Conservation (phyloP, 2,888 invertebrate species). For the Caenorhabditis panamensis region DNA sequence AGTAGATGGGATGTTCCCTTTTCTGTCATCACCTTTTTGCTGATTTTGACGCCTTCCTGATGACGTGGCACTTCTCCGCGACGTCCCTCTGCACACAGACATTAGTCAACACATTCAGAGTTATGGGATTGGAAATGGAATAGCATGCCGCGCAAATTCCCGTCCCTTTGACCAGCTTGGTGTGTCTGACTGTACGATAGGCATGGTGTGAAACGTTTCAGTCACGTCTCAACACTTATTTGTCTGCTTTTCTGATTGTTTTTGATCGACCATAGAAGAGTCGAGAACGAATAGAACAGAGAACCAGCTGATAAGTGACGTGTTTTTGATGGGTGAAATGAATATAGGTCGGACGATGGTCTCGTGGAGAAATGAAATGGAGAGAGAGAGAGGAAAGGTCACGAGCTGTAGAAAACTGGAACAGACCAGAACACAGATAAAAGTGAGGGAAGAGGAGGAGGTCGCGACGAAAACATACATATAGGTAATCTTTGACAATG, state of each 20-base stretch:
- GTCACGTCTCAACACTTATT: no score
- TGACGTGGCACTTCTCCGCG: slow-evolving; percentile 22
- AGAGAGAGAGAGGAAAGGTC: slow-evolving; percentile 32
- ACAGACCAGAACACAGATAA: background rate
- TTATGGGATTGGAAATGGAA: slow-evolving; percentile 8
- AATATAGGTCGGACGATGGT: slow-evolving; percentile 26
- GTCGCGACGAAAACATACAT: background rate
- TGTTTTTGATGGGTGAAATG: slow-evolving; percentile 25
- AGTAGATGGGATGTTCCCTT: slow-evolving; percentile 16
- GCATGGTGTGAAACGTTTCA: background rate
- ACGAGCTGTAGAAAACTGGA: slow-evolving; percentile 27
- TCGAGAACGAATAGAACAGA: slow-evolving; percentile 21
- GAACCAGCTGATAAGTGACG: slow-evolving; percentile 18
- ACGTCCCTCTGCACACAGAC: no score
- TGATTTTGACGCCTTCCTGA: background rate
- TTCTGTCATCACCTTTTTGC: background rate
- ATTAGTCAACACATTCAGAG: slow-evolving; percentile 33
- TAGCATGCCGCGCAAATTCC: no score
- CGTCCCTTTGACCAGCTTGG: background rate
- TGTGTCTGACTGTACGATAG: background rate
- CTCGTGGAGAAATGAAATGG: no score
- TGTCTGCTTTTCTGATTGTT: background rate
- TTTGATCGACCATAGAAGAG: slow-evolving; percentile 9
- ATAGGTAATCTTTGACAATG: slow-evolving; percentile 1
- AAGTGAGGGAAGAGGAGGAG: background rate